Percentiles rank a stretch among this genome's conserved stretches.
phyloP scores from a whole-genome alignment of 2,888 invertebrate genomes.

The Acanthosoma haemorrhoidale region DNA sequence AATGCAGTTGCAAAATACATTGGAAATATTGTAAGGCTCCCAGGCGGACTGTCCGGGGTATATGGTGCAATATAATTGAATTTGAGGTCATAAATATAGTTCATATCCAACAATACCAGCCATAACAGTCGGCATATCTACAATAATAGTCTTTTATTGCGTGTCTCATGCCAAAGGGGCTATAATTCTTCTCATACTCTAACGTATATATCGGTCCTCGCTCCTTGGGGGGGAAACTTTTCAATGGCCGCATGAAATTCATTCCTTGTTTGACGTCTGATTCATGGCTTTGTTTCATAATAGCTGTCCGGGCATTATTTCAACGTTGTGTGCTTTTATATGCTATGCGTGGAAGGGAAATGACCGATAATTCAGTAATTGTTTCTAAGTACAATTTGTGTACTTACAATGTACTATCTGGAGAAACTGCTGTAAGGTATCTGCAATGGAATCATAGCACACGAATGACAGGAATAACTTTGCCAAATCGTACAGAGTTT shows the following conservation, averaged over 20 bases:
- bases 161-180: slow-evolving; percentile 20
- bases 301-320: slow-evolving; percentile 1
- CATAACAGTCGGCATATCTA: slow-evolving; percentile 33
- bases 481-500: too few relatives aligned
- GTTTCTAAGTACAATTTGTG: too few relatives aligned
- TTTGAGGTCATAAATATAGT: slow-evolving; percentile 33
- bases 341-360: neutral
- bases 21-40: slow-evolving; percentile 19
- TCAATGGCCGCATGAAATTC: slow-evolving; percentile 20
- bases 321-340: neutral
- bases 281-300: neutral
- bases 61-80: slow-evolving; percentile 34
- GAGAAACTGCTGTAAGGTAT: too few relatives aligned
- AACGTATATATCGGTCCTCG: neutral
- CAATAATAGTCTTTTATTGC: slow-evolving; percentile 34
- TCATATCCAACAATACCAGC: slow-evolving; percentile 30
- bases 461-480: too few relatives aligned
- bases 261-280: slow-evolving; percentile 24
- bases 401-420: too few relatives aligned
- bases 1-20: slow-evolving; percentile 31
- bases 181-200: neutral
- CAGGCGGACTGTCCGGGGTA: neutral
- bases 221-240: neutral
- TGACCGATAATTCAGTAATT: neutral
- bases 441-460: too few relatives aligned